phyloP scores from a whole-genome alignment of 2,797 vertebrate species.

The Diplodus puntazzo region DNA sequence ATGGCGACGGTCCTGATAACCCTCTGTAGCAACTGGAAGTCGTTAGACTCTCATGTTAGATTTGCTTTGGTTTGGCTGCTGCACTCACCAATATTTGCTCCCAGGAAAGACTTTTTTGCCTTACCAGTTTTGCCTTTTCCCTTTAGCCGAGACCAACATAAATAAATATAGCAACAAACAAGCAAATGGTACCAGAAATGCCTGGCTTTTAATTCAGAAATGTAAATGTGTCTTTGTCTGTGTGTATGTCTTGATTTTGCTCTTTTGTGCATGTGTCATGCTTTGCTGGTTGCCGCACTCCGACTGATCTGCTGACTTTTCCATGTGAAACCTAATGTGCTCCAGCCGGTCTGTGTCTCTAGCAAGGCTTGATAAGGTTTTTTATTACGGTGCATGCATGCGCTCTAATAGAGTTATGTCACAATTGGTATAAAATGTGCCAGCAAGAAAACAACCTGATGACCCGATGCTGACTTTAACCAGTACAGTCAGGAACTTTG shows the following conservation, averaged over 20 bases:
- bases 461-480: constrained; percentile 18
- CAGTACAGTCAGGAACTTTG: constrained; percentile 8
- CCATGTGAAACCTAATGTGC: constrained; percentile 32
- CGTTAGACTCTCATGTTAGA: constrained; percentile 58
- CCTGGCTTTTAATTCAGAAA: constrained; percentile 29
- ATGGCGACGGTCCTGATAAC: constrained; percentile 58
- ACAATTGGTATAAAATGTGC: constrained; percentile 45
- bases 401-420: constrained; percentile 46
- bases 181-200: constrained; percentile 42
- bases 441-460: constrained; percentile 35
- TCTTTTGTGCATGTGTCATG: constrained; percentile 13
- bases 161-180: constrained; percentile 57
- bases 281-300: constrained; percentile 31
- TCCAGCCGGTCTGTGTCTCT: constrained; percentile 38
- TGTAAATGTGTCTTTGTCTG: constrained; percentile 29
- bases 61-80: constrained; percentile 57
- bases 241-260: constrained; percentile 14
- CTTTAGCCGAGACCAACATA: neutral
- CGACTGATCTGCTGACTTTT: constrained; percentile 24
- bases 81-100: constrained; percentile 25
- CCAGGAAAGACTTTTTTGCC: neutral
- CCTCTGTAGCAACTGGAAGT: constrained; percentile 59
- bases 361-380: constrained; percentile 37
- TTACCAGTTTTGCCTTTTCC: constrained; percentile 43
- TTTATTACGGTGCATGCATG: constrained; percentile 1